Evolutionary conservation across 2,888 invertebrate genomes (phyloP).

Genomic region (Helobdella robusta): DNA sequence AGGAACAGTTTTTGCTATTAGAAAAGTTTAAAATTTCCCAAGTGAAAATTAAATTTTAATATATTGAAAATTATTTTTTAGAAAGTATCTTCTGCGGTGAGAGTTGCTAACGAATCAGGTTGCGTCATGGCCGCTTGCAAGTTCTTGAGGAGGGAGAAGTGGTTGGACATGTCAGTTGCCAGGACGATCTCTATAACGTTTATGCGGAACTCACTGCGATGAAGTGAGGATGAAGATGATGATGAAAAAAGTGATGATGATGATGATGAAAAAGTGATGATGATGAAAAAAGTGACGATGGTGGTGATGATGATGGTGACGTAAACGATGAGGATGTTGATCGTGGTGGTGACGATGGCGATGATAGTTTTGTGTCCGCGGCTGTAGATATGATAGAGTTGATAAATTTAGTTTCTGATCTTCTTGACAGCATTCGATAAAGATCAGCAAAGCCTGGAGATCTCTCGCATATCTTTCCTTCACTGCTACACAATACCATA

Average conservation of each 20-base stretch:
- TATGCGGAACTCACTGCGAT: conserved; percentile 76
- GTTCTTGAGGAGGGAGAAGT: conserved; percentile 91
- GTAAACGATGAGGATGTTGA: background rate
- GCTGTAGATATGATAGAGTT: too few relatives aligned
- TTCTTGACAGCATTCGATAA: too few relatives aligned
- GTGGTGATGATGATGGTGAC: background rate
- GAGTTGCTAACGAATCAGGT: conserved; percentile 43
- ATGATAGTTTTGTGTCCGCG: background rate
- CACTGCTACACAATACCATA: too few relatives aligned
- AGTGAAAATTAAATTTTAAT: too few relatives aligned
- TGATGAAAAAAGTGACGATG: background rate
- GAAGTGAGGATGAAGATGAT: conserved; percentile 75
- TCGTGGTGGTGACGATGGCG: background rate
- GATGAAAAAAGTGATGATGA: too few relatives aligned
- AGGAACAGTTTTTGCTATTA: too few relatives aligned
- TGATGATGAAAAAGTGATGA: conserved; percentile 13
- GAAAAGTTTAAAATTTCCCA: too few relatives aligned
- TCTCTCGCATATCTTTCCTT: too few relatives aligned
- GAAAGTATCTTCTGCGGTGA: too few relatives aligned
- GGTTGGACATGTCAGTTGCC: conserved; percentile 93
- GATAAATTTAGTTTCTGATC: too few relatives aligned
- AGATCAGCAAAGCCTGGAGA: too few relatives aligned
- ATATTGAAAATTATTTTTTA: too few relatives aligned
- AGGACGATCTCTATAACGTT: conserved; percentile 92
- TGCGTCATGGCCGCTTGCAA: conserved; percentile 75